Conservation (phyloP, 2,888 invertebrate genomes). For the Aphidius colemani region DNA sequence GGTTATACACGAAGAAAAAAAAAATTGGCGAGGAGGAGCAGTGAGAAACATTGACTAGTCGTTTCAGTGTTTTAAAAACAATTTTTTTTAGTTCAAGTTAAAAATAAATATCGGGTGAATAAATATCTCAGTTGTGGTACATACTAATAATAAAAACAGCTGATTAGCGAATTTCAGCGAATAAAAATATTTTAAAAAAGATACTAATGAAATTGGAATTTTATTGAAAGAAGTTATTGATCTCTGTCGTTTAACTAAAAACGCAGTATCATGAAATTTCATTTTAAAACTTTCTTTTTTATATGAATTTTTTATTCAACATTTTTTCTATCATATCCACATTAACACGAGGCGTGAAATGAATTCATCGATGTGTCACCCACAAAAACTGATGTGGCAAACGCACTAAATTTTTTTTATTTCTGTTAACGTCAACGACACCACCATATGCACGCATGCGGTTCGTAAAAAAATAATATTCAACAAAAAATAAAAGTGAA, state of each 20-base stretch:
- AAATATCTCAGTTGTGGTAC: constrained; percentile 28
- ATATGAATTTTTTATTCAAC: neutral
- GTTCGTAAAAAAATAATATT: constrained; percentile 13
- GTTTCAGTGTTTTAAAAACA: constrained; percentile 46
- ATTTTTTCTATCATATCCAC: constrained; percentile 6
- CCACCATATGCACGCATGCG: constrained; percentile 23
- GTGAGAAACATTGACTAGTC: constrained; percentile 14
- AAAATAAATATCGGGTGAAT: constrained; percentile 44
- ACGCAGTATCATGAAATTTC: constrained; percentile 10
- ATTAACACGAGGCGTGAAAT: constrained; percentile 20
- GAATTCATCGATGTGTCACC: constrained; percentile 26
- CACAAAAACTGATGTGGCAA: constrained; percentile 18
- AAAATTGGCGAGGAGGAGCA: constrained; percentile 21
- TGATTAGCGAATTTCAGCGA: neutral
- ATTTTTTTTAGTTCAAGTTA: constrained; percentile 36
- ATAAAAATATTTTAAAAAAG: constrained; percentile 6
- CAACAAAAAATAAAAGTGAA: constrained; percentile 11
- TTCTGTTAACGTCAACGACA: constrained; percentile 19
- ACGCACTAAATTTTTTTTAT: constrained; percentile 18
- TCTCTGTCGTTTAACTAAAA: constrained; percentile 3
- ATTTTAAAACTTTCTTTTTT: neutral
- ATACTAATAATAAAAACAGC: too few species aligned
- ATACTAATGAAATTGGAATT: neutral
- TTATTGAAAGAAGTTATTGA: constrained; percentile 9
- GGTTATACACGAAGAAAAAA: constrained; percentile 40